Evolutionary conservation across 2,797 vertebrate genomes (phyloP).

Genomic region (Hoplostethus atlanticus): DNA sequence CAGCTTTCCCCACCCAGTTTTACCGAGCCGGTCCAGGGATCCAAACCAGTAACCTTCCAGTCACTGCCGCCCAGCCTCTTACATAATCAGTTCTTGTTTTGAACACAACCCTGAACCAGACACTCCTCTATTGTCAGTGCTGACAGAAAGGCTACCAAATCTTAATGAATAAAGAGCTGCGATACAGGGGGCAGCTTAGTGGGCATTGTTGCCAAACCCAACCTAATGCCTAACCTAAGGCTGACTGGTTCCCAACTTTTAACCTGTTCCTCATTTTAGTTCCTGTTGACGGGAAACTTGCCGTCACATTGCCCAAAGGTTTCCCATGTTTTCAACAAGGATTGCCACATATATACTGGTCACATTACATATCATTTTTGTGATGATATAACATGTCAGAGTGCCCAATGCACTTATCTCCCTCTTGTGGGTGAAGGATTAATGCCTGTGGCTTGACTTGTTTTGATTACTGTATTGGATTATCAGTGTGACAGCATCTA

Average conservation of each 20-base stretch:
- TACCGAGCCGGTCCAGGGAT: constrained; percentile 1
- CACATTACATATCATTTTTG: constrained; percentile 11
- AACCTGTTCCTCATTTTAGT: neutral
- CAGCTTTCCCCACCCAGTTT: too few species aligned
- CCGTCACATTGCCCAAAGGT: neutral
- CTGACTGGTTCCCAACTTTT: neutral
- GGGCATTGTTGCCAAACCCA: too few species aligned
- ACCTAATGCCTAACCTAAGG: too few species aligned
- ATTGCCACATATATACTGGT: neutral
- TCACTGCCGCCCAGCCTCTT: too few species aligned
- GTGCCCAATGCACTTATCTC: neutral
- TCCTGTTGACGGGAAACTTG: neutral
- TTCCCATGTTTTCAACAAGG: neutral
- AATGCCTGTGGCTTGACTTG: neutral
- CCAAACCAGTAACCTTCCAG: neutral
- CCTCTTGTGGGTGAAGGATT: constrained; percentile 53
- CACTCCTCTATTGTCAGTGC: neutral
- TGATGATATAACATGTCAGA: too few species aligned
- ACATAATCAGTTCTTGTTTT: neutral
- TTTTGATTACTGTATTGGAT: neutral
- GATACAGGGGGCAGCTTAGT: too few species aligned
- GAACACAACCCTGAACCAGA: neutral
- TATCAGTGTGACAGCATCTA: neutral
- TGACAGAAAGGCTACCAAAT: neutral
- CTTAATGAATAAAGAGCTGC: too few species aligned